Conservation (phyloP, 2,797 vertebrate species). For the Myotis myotis region DNA sequence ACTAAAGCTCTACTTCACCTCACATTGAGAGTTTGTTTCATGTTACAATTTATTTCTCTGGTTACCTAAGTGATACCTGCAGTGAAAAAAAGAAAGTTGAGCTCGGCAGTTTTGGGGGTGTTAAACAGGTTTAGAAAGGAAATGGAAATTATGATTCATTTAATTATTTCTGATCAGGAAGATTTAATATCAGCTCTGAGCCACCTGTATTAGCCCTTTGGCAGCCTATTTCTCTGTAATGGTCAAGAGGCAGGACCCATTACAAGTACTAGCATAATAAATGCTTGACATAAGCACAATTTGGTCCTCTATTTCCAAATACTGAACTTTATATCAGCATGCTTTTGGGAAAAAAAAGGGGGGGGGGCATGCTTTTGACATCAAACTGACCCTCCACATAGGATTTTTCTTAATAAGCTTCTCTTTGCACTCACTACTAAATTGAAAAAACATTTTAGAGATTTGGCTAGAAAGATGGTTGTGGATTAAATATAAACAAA, state of each 20-base stretch:
- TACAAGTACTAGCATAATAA: background rate
- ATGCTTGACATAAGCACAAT: background rate
- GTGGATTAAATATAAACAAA: conserved; percentile 39
- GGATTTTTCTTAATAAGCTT: conserved; percentile 32
- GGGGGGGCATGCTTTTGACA: background rate
- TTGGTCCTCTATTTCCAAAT: background rate
- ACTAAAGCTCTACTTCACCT: background rate
- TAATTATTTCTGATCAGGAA: conserved; percentile 14
- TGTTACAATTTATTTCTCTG: conserved; percentile 9
- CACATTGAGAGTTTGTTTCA: conserved; percentile 30
- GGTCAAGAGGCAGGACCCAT: background rate
- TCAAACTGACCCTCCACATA: background rate
- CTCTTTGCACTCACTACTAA: conserved; percentile 4
- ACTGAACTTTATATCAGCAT: background rate
- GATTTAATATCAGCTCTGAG: background rate
- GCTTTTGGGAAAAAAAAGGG: background rate
- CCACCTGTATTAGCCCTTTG: background rate
- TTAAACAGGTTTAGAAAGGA: background rate
- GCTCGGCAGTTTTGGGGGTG: background rate
- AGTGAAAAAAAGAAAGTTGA: background rate
- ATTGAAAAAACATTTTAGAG: background rate
- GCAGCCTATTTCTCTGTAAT: background rate
- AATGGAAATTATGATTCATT: background rate
- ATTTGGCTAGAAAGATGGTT: conserved; percentile 29
- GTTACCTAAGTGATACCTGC: conserved; percentile 7